Evolutionary conservation across 2,113 vertebrate genomes (phyloP).

Genomic region (Amphiprion ocellaris): DNA sequence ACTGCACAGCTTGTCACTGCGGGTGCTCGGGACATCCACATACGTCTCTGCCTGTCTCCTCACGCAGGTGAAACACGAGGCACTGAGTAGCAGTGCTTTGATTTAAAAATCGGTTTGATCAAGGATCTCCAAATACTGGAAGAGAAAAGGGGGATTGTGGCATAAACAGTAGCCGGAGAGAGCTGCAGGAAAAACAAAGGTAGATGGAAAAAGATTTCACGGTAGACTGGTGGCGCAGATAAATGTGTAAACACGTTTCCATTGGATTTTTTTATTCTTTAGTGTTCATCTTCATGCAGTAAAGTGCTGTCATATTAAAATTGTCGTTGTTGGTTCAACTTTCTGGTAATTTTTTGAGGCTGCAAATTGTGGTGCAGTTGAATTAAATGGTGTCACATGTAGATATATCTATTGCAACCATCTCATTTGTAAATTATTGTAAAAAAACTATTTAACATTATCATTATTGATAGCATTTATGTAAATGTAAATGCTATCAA

Average conservation of each 20-base stretch:
- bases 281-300: not conserved
- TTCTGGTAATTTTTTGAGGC: not conserved
- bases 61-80: constrained; percentile 11
- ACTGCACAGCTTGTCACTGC: constrained; percentile 22
- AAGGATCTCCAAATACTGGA: constrained; percentile 19
- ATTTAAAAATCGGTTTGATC: constrained; percentile 51
- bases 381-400: not conserved
- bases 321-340: not conserved
- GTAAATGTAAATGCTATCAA: too few species aligned
- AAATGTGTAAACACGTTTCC: not conserved
- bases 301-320: not conserved
- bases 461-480: too few species aligned
- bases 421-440: too few species aligned
- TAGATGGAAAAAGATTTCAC: not conserved
- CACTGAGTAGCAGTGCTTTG: constrained; percentile 7
- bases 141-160: not conserved
- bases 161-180: constrained; percentile 5
- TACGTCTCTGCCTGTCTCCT: constrained; percentile 16
- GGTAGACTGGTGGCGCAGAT: not conserved
- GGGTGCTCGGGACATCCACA: constrained; percentile 15
- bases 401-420: not conserved
- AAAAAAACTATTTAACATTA: too few species aligned
- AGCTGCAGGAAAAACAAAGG: not conserved
- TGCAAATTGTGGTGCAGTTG: not conserved
- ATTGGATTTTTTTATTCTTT: not conserved